Conservation (phyloP, 2,113 vertebrate species). For the Todiramphus saurophagus region DNA sequence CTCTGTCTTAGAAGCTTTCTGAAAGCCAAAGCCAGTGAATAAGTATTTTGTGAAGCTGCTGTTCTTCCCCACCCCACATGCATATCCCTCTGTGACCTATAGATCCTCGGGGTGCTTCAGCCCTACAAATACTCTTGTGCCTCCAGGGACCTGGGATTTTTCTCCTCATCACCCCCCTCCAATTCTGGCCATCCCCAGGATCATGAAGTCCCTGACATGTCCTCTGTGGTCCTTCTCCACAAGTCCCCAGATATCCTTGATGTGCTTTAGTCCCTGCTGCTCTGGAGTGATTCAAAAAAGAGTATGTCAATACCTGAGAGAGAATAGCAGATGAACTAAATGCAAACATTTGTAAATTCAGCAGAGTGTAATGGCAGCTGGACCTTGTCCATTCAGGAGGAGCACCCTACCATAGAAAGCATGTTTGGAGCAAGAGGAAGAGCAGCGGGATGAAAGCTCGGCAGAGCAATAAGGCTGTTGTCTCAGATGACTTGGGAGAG, state of each 20-base stretch:
- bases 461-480: not conserved
- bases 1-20: too few relatives aligned
- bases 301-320: not conserved
- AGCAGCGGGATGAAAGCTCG: not conserved
- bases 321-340: not conserved
- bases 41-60: too few relatives aligned
- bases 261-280: too few relatives aligned
- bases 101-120: not conserved
- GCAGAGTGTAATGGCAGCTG: rapidly evolving
- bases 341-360: not conserved
- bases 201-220: not conserved
- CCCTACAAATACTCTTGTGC: not conserved
- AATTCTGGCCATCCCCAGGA: not conserved
- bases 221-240: too few relatives aligned
- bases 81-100: not conserved
- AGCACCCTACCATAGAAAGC: not conserved
- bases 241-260: too few relatives aligned
- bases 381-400: not conserved
- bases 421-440: not conserved
- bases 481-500: not conserved
- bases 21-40: too few relatives aligned
- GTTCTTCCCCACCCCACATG: too few relatives aligned
- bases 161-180: not conserved
- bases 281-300: not conserved
- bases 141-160: not conserved